Evolutionary conservation across 2,797 vertebrate species (phyloP).

Genomic region (Cryptoprocta ferox): DNA sequence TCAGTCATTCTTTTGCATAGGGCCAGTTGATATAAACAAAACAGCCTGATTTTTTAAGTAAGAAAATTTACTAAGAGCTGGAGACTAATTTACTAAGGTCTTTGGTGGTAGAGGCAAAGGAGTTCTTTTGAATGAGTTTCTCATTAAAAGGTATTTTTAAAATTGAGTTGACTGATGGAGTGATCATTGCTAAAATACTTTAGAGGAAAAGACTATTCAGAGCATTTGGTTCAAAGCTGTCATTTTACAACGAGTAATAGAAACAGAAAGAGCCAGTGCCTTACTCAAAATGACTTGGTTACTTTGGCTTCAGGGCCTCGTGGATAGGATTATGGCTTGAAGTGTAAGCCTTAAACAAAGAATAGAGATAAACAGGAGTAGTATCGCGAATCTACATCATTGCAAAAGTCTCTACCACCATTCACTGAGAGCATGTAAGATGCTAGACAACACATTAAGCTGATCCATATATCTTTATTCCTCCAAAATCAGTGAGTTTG

Average conservation of each 20-base stretch:
- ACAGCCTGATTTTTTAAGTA: slow-evolving; percentile 21
- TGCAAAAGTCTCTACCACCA: background rate
- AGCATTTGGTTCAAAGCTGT: background rate
- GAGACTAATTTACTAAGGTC: background rate
- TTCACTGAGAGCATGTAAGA: background rate
- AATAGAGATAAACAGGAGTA: background rate
- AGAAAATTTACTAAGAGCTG: background rate
- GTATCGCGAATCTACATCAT: background rate
- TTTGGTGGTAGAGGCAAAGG: background rate
- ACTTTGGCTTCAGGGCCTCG: background rate
- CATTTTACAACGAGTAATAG: background rate
- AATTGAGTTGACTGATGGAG: background rate
- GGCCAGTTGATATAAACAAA: slow-evolving; percentile 29
- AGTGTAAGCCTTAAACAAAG: background rate
- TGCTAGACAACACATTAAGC: background rate
- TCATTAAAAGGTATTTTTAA: slow-evolving; percentile 34
- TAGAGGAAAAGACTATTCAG: background rate
- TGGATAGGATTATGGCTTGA: background rate
- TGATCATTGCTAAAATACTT: background rate
- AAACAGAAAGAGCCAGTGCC: background rate
- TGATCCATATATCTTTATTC: background rate
- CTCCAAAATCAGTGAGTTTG: background rate
- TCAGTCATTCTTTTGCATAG: background rate
- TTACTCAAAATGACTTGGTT: background rate
- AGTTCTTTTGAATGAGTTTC: slow-evolving; percentile 19